Evolutionary conservation across 30 jellyfish, hydroid and myxozoan species (phyloP).

Genomic region (Aurelia sp.): DNA sequence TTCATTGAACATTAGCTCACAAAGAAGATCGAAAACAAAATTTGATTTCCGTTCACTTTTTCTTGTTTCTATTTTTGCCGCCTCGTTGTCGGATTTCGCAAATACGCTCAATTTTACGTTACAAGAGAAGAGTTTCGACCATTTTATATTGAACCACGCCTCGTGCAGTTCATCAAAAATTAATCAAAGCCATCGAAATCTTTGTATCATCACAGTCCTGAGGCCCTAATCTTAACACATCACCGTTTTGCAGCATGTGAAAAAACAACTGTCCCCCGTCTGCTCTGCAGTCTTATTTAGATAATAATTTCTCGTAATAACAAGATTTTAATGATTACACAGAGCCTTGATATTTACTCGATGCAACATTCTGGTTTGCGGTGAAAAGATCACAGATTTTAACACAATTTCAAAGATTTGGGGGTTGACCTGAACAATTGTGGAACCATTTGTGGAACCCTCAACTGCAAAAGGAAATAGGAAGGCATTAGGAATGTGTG

Average conservation of each 20-base stretch:
- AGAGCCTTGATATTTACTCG: not conserved
- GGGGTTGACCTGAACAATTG: constrained; percentile 45
- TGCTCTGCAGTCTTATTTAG: constrained; percentile 20
- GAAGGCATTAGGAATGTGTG: constrained; percentile 49
- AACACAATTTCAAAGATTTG: constrained; percentile 23
- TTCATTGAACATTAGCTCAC: too few relatives aligned
- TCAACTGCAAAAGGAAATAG: constrained; percentile 11
- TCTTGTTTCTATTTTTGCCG: too few relatives aligned
- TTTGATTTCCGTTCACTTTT: too few relatives aligned
- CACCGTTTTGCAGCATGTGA: constrained; percentile 5
- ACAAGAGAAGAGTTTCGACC: too few relatives aligned
- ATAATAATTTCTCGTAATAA: constrained; percentile 5
- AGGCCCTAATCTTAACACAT: not conserved
- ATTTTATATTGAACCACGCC: too few relatives aligned
- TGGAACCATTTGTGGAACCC: constrained; percentile 21
- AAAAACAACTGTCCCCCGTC: constrained; percentile 10
- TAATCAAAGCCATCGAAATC: too few relatives aligned
- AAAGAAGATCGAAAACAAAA: too few relatives aligned
- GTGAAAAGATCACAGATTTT: constrained; percentile 19
- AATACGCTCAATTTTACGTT: too few relatives aligned
- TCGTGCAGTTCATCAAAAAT: too few relatives aligned
- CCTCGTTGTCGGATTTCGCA: too few relatives aligned
- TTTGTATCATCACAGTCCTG: too few relatives aligned
- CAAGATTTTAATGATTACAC: not conserved
- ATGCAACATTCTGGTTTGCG: constrained; percentile 27